Evolutionary conservation across 2,113 vertebrate genomes (phyloP).

Genomic region (Nematolebias whitei): DNA sequence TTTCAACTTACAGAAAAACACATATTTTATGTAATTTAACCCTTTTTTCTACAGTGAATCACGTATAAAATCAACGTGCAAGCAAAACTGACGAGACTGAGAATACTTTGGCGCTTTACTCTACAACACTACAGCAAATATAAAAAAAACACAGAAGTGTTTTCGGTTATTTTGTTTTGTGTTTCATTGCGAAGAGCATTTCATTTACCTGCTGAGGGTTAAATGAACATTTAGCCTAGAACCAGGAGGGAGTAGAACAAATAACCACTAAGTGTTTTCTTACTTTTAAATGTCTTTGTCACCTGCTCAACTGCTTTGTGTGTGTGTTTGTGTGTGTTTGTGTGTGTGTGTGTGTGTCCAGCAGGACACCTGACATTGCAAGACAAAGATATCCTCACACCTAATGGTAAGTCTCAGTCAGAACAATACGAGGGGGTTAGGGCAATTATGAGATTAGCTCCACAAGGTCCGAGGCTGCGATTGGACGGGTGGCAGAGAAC

Average conservation of each 20-base stretch:
- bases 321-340: slow-evolving; percentile 11
- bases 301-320: slow-evolving; percentile 41
- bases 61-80: too few species aligned
- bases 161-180: background rate
- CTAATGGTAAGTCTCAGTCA: slow-evolving; percentile 85
- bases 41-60: too few species aligned
- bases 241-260: slow-evolving; percentile 60
- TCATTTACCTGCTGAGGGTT: slow-evolving; percentile 2
- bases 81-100: too few species aligned
- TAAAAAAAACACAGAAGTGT: background rate
- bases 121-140: too few species aligned
- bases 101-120: too few species aligned
- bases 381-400: slow-evolving; percentile 80
- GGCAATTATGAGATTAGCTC: slow-evolving; percentile 90
- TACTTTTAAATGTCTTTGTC: slow-evolving; percentile 61
- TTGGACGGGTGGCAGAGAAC: slow-evolving; percentile 84
- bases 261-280: slow-evolving; percentile 38
- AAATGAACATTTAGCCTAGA: slow-evolving; percentile 67
- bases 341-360: slow-evolving; percentile 50
- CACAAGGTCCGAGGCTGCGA: slow-evolving; percentile 79
- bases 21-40: too few species aligned
- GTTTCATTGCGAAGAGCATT: slow-evolving; percentile 5
- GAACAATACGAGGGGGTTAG: slow-evolving; percentile 86
- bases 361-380: slow-evolving; percentile 79
- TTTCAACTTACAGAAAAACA: too few species aligned